Base-by-base conservation (phyloP, 2,113 vertebrate species). In the Neodon shergylaensis region DNA sequence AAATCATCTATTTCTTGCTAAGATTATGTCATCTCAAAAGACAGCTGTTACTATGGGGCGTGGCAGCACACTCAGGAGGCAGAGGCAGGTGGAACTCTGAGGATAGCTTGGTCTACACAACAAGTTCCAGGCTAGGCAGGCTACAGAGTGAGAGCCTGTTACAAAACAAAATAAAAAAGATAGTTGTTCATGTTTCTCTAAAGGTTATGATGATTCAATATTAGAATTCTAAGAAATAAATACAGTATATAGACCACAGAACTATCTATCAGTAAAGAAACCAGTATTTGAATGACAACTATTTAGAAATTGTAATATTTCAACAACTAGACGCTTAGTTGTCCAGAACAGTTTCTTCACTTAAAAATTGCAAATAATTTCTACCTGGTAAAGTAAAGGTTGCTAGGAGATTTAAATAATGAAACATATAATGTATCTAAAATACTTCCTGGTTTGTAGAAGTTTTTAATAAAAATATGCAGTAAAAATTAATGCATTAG, bases 1-100 rank as follows among this genome's bases (percentile, higher is more conserved):
- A 26, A 86, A 5, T 86, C 31, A 79, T 83, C 22, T 81, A 54
- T 39, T 86, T 83, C 33, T 83, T 93, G 36, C 22, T 73, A 95
- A 82, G 77, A 94, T 66, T 44, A 84, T 77, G 31, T 77, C n/a
- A 88, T 88, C 28, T 84, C 92, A 81, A 96, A 95, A 94, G 70
- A 78, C 1, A 90, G 42, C 39, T 66, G 17, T 44, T 85, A 47
- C 44, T 21, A 5, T 65, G 61, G 61, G 42, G 63, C 31, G 11
- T 85, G 28, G 61, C 6, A 2, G 52, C 36, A 58, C 36, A 54
- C 49, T 58, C 33, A 82, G 79, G 21, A 82, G 36, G 81, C 58
- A 42, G 13, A 63, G 81, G n/a, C 26, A 31, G 58, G 58, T 39
- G 3, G 54, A 61, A 61, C 54, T 61, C 42, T 47, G 28, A 85